Conservation (phyloP, 2,113 vertebrate species). For the Paedocypris sp. region DNA sequence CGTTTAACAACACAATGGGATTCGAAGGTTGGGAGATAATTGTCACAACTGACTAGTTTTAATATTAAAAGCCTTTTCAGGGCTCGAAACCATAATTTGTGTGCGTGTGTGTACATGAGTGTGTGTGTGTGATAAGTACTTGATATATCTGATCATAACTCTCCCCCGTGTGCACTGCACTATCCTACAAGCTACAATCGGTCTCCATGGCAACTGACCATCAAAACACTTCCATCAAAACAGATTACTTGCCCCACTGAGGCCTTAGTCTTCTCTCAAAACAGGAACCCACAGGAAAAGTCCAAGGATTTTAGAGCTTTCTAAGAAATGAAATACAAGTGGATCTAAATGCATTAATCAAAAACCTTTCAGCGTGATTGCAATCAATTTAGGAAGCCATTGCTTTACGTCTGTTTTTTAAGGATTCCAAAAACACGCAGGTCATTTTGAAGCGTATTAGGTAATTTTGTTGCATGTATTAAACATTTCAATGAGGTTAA, state of each 20-base stretch:
- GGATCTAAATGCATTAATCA: slow-evolving; percentile 1
- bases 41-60: no score
- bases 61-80: no score
- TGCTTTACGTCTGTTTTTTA: neutral
- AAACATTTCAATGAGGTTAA: no score
- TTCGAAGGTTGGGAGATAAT: no score
- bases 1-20: no score
- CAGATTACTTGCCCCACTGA: neutral
- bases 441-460: neutral
- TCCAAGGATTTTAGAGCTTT: neutral
- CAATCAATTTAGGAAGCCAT: neutral
- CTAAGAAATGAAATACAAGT: neutral
- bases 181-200: neutral
- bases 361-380: neutral
- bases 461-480: no score
- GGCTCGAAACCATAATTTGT: no score
- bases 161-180: neutral
- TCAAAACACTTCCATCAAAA: neutral
- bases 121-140: neutral
- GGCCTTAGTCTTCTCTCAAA: neutral
- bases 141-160: neutral
- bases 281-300: neutral
- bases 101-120: neutral
- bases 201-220: neutral
- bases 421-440: neutral